Percentiles rank a stretch among this genome's conserved stretches.
phyloP scores from a whole-genome alignment of 2,888 invertebrate species.

The Rhagonycha fulva region DNA sequence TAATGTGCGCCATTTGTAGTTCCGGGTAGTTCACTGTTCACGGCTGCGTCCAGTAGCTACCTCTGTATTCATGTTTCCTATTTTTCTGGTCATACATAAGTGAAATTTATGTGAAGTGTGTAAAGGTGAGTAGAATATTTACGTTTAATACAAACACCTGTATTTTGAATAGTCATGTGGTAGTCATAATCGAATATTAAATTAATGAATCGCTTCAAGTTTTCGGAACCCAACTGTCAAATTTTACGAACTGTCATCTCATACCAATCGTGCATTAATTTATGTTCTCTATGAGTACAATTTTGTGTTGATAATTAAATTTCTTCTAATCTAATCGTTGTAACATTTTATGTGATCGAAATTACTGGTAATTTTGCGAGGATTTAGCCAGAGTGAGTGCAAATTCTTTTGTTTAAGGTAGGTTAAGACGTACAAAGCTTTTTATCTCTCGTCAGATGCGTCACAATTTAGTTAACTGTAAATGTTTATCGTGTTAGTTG shows the following conservation, averaged over 20 bases:
- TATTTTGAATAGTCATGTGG: not conserved
- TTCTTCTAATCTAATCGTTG: constrained; percentile 1
- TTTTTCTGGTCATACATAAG: constrained; percentile 22
- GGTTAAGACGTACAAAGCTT: constrained; percentile 47
- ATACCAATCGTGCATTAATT: constrained; percentile 36
- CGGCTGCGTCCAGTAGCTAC: constrained; percentile 28
- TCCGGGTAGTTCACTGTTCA: constrained; percentile 29
- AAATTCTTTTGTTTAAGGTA: constrained; percentile 44
- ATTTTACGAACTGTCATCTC: constrained; percentile 39
- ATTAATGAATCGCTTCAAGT: constrained; percentile 18
- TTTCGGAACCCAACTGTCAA: constrained; percentile 35
- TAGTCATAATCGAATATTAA: constrained; percentile 6
- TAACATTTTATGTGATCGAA: constrained; percentile 27
- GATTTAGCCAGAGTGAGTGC: constrained; percentile 28
- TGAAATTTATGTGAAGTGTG: constrained; percentile 34
- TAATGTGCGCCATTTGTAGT: constrained; percentile 10
- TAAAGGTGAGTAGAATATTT: constrained; percentile 24
- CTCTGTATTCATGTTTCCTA: constrained; percentile 34
- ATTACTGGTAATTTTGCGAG: constrained; percentile 8
- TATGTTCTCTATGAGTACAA: constrained; percentile 32
- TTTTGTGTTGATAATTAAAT: constrained; percentile 32
- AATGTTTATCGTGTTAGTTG: constrained; percentile 28
- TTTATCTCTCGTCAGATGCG: constrained; percentile 53
- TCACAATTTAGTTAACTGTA: constrained; percentile 43
- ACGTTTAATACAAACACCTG: not conserved